Percentiles rank a stretch among this genome's conserved stretches.
Conservation (phyloP, 2,888 invertebrate species). For the Lobophora halterata region DNA sequence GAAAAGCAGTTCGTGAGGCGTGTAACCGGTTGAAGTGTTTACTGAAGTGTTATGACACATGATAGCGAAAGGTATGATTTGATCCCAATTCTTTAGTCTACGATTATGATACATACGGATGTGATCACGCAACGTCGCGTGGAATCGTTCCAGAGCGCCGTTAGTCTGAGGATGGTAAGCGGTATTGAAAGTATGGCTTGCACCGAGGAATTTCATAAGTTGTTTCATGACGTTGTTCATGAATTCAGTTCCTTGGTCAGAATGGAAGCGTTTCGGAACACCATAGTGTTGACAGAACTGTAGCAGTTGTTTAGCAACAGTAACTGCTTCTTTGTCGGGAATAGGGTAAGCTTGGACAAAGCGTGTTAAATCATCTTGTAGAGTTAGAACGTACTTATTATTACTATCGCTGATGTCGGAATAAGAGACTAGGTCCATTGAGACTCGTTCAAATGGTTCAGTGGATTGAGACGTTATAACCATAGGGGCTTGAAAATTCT, state of each 20-base stretch:
- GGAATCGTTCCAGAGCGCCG: slow-evolving; percentile 40
- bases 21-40: slow-evolving; percentile 36
- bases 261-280: slow-evolving; percentile 41
- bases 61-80: slow-evolving; percentile 41
- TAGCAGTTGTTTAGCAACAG: slow-evolving; percentile 37
- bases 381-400: slow-evolving; percentile 39
- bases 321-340: slow-evolving; percentile 39
- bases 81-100: slow-evolving; percentile 34
- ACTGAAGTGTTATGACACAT: slow-evolving; percentile 43
- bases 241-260: slow-evolving; percentile 44
- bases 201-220: slow-evolving; percentile 37
- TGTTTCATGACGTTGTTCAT: slow-evolving; percentile 39
- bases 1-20: slow-evolving; percentile 39
- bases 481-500: slow-evolving; percentile 41
- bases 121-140: slow-evolving; percentile 39
- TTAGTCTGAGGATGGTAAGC: slow-evolving; percentile 44
- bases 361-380: slow-evolving; percentile 41
- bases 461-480: slow-evolving; percentile 39
- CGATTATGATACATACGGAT: slow-evolving; percentile 39
- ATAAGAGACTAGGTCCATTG: slow-evolving; percentile 43
- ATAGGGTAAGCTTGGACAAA: slow-evolving; percentile 44
- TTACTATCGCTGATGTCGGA: slow-evolving; percentile 36
- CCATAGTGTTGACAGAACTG: slow-evolving; percentile 43
- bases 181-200: slow-evolving; percentile 38
- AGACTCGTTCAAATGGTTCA: slow-evolving; percentile 41